Evolutionary conservation across 2,797 vertebrate genomes (phyloP).

Genomic region (Pseudochromis fuscus): DNA sequence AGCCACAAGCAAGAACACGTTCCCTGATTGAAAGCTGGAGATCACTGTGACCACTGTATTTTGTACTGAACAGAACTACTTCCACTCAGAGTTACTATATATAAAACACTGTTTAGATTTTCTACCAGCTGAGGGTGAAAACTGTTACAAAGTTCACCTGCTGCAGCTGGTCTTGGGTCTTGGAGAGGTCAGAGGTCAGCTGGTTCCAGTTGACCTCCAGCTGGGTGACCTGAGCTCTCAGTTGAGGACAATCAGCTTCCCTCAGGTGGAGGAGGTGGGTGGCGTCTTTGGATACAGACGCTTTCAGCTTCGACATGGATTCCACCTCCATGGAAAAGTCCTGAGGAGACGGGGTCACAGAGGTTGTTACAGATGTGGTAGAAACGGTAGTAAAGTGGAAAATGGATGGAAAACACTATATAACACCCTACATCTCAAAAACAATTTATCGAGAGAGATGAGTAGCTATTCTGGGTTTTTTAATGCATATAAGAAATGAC

Average conservation of each 20-base stretch:
- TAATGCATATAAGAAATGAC: no score
- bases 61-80: background rate
- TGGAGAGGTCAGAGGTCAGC: conserved; percentile 84
- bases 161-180: conserved; percentile 87
- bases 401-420: no score
- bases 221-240: conserved; percentile 83
- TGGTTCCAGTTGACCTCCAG: conserved; percentile 88
- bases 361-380: no score
- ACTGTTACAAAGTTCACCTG: conserved; percentile 81
- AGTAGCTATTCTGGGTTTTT: no score
- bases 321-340: conserved; percentile 88
- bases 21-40: background rate
- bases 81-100: background rate
- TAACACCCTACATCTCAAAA: no score
- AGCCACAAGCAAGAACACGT: background rate
- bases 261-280: conserved; percentile 87
- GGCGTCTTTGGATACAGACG: conserved; percentile 80
- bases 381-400: no score
- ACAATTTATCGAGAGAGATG: no score
- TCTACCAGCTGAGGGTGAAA: background rate
- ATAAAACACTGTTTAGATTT: background rate
- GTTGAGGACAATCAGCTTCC: conserved; percentile 81
- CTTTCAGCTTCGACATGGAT: conserved; percentile 84
- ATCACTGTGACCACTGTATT: background rate
- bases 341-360: conserved; percentile 68